These are phyloP conservation scores for Diplazon laetatorius DNA, from an alignment of 2,888 invertebrate genomes.

Conservation along the genomic window DNA sequence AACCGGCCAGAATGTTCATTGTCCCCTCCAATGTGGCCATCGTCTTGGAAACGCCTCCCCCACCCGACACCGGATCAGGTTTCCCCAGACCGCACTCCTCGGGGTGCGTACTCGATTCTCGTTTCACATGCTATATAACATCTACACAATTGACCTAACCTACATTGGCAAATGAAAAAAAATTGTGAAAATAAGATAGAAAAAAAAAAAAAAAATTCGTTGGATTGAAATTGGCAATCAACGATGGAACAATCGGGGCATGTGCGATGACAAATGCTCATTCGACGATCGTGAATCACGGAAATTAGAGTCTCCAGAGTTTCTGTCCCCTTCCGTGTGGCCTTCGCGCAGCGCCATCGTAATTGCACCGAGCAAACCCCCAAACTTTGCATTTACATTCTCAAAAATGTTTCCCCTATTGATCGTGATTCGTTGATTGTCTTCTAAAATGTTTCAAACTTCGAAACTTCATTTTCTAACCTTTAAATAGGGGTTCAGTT, in stretches of 20 bases:
- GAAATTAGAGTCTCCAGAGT: neutral
- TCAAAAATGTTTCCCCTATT: neutral
- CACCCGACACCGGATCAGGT: constrained; percentile 63
- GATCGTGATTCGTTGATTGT: neutral
- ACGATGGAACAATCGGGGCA: too few relatives aligned
- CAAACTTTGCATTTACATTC: neutral
- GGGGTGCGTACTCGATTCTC: constrained; percentile 53
- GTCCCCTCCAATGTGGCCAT: constrained; percentile 57
- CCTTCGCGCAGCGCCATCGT: neutral
- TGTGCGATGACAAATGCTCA: too few relatives aligned
- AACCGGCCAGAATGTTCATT: constrained; percentile 27
- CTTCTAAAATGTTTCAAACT: neutral
- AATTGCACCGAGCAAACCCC: neutral
- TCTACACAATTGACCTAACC: neutral
- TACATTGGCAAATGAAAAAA: too few relatives aligned
- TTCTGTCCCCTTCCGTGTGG: neutral
- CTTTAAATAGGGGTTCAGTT: too few relatives aligned
- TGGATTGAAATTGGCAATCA: too few relatives aligned
- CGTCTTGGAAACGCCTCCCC: constrained; percentile 65
- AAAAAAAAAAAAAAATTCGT: too few relatives aligned
- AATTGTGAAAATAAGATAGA: too few relatives aligned
- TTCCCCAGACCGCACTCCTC: constrained; percentile 58
- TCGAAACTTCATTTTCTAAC: too few relatives aligned
- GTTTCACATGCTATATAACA: neutral
- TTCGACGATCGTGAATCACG: too few relatives aligned